Base-by-base conservation (phyloP, 2,113 vertebrate genomes). In the Diphyllodes magnificus region DNA sequence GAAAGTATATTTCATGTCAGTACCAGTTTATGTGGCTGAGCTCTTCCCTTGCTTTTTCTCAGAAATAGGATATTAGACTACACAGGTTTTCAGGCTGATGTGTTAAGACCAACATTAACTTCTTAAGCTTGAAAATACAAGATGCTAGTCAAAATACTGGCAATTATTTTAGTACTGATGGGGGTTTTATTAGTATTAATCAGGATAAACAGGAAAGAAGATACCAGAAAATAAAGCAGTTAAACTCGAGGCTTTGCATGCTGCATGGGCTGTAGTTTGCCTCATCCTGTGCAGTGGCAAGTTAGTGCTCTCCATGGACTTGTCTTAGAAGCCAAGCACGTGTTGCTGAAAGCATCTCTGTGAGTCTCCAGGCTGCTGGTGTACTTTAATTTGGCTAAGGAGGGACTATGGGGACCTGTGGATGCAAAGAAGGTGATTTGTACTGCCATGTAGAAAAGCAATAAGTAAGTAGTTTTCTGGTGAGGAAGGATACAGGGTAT, bases 311-410 rank as follows among this genome's bases (percentile, higher is more conserved):
- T 25, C 64, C 33, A 7, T 31, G 33, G 72, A 51, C 15, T 50
- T 57, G 37, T 33, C 3, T 15, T 11, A 42, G 61, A n/a, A 82
- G 25, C 40, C 75, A 82, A 82, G 53, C 14, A 54, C 0, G 0
- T 39, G 45, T 3, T 39, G 27, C 76, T 47, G 59, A 59, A 65
- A 75, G n/a, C 9, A 4, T 30, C 39, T 76, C 54, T 56, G 10
- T 40, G 64, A 70, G 18, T 42, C 21, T 82, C 45, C 19, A 79
- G 31, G 12, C 42, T 60, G 54, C 47, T 51, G 9, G 23, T 0
- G 1, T 19, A 16, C 0, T 0, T 17, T 53, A 19, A n/a, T 65
- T 80, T 3, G 13, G 33, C 22, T 77, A 50, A 77, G 28, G 15
- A 79, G 27, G 31, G 31, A 39, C 39, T 66, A 54, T 0, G 0